Evolutionary conservation across 2,888 invertebrate genomes (phyloP).

Genomic region (Linyphia triangularis): DNA sequence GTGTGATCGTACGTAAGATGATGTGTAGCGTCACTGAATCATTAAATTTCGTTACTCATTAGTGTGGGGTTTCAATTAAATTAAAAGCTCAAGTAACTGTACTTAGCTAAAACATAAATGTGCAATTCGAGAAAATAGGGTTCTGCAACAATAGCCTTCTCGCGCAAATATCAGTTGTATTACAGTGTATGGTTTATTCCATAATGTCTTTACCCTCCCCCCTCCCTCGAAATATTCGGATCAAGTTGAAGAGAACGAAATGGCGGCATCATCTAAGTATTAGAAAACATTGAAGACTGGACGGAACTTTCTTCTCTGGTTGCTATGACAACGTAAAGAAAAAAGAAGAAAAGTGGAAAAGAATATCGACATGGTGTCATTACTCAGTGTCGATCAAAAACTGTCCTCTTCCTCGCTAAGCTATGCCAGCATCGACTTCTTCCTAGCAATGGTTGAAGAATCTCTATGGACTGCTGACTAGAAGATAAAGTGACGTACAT

Average conservation of each 20-base stretch:
- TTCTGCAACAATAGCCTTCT: too few species aligned
- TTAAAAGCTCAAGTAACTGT: too few species aligned
- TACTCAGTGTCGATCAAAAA: slow-evolving; percentile 75
- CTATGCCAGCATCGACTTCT: slow-evolving; percentile 70
- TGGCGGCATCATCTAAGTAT: slow-evolving; percentile 42
- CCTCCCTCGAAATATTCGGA: background rate
- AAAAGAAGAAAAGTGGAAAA: slow-evolving; percentile 65
- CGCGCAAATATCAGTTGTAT: too few species aligned
- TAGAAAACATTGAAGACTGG: slow-evolving; percentile 54
- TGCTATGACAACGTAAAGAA: slow-evolving; percentile 67
- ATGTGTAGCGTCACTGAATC: too few species aligned
- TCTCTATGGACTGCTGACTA: slow-evolving; percentile 69
- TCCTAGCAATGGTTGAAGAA: slow-evolving; percentile 67
- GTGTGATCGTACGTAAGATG: too few species aligned
- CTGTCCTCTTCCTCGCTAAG: slow-evolving; percentile 72
- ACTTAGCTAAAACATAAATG: too few species aligned
- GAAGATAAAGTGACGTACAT: slow-evolving; percentile 72
- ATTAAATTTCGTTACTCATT: too few species aligned
- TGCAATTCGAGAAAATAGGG: too few species aligned
- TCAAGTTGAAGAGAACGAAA: slow-evolving; percentile 24
- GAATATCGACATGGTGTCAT: slow-evolving; percentile 73
- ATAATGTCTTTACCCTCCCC: background rate
- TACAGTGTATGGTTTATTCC: too few species aligned
- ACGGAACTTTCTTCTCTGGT: slow-evolving; percentile 68
- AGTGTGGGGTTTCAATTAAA: too few species aligned